Conservation (phyloP, 2,888 invertebrate genomes). For the Rhaphigaster nebulosa region DNA sequence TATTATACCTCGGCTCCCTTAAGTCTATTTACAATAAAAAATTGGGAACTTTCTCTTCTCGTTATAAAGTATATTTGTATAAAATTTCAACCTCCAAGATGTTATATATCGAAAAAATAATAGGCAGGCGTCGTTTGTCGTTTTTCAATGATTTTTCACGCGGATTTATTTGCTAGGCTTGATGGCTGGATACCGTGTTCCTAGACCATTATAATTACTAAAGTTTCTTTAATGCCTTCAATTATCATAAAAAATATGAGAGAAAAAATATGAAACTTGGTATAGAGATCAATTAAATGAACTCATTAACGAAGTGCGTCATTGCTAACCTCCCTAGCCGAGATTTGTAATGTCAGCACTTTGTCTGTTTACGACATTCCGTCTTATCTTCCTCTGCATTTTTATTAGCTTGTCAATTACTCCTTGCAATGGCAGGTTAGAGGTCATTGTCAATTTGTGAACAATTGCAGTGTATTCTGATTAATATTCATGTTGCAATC, state of each 20-base stretch:
- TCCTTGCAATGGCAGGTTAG: neutral
- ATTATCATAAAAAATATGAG: neutral
- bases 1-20: too few species aligned
- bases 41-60: too few species aligned
- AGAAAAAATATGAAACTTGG: neutral
- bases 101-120: too few species aligned
- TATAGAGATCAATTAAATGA: neutral
- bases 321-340: neutral
- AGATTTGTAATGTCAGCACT: neutral
- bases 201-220: too few species aligned
- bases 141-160: too few species aligned
- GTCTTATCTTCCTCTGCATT: neutral
- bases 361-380: neutral
- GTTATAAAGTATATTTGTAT: too few species aligned
- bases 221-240: neutral
- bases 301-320: neutral
- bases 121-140: too few species aligned
- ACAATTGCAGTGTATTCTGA: neutral
- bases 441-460: neutral
- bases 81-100: too few species aligned
- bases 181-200: too few species aligned
- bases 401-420: neutral
- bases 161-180: too few species aligned
- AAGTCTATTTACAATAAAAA: too few species aligned
- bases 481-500: neutral